Base-by-base conservation (phyloP, 2,113 vertebrate genomes). In the Malurus melanocephalus region DNA sequence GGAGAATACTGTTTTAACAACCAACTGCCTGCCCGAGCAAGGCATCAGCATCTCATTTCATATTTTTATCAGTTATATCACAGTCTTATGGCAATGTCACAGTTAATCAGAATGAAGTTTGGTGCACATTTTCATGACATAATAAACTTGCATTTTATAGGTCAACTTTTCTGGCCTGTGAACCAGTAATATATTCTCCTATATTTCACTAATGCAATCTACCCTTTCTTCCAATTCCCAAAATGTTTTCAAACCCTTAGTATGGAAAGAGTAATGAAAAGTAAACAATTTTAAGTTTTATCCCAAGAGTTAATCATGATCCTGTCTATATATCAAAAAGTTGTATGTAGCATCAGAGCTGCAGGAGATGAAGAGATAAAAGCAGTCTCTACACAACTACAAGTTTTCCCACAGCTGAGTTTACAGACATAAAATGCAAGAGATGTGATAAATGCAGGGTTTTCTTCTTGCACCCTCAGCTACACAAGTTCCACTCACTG, bases 401-500 rank as follows among this genome's bases (percentile, higher is more conserved):
- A 46, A 8, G 8, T 45, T 53, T 56, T 87, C 27, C 80, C 38
- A 24, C 28, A 87, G 53, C 61, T 55, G 45, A 67, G 19, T 49
- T 15, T 32, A 2, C 43, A 45, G 21, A 64, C 11, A 49, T 18
- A 42, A 59, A 32, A 46, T 62, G 8, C 10, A 52, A 40, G n/a
- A 33, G 53, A 42, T 46, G 26, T 13, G 28, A 87, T 61, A 33
- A 33, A 1, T 11, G 19, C 51, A 72, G 33, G 5, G 19, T 59
- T 17, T 57, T 32, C 84, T 46, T 61, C 49, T 11, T 40, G 32
- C 8, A 14, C 38, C 20, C 48, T 69, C 35, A 48, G 43, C 53
- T 48, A 16, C 10, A 12, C 0, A 1, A 20, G 65, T 65, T 77
- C 74, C 8, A 1, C 7, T 10, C 6, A 3, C 52, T 33, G 0